Evolutionary conservation across 1,140 invertebrate species (phyloP), one percentile per base, ranked within the genome.

Genomic region (Magallana gigas): DNA sequence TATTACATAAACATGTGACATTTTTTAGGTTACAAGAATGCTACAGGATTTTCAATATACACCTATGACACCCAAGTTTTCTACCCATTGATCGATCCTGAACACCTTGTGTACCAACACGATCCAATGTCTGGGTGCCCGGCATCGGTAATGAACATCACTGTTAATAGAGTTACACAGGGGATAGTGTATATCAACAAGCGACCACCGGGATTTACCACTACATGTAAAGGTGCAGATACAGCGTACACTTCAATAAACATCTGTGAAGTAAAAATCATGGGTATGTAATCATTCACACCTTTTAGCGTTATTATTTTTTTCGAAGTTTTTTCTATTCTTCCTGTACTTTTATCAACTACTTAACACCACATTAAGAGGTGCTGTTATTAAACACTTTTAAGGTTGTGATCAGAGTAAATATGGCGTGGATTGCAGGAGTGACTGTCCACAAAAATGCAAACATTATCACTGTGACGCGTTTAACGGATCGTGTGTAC

Each of bases 121-220:
- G 64, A 71, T 29, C 64, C 64, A 18, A 71, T 71, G 64, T 71
- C 64, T 23, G 64, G 64, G 7, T 71, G 64, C 23, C 64, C 64
- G 8, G 18, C 8, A 8, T 71, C 64, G 7, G 8, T 71, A 2
- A 8, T 18, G 18, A 71, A 23, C 18, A 71, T 71, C 16, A 71
- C 64, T 8, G 18, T 71, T 8, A 71, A 71, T 4, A 71, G 18
- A 71, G 0, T 71, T 9, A 23, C 64, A 9, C 64, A 71, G n/a
- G 64, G 64, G 8, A 23, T 71, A 71, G 64, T 23, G 7, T 71
- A 23, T 18, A 23, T 23, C 29, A 71, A 71, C 64, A 11, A 71
- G 9, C 16, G 64, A 8, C 64, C 64, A 18, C 16, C 8, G 11
- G 64, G 64, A 71, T 71, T 29, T 11, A 8, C 5, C 1, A 18